Evolutionary conservation across 2,888 invertebrate species (phyloP).

Genomic region (Plemyria rubiginata): DNA sequence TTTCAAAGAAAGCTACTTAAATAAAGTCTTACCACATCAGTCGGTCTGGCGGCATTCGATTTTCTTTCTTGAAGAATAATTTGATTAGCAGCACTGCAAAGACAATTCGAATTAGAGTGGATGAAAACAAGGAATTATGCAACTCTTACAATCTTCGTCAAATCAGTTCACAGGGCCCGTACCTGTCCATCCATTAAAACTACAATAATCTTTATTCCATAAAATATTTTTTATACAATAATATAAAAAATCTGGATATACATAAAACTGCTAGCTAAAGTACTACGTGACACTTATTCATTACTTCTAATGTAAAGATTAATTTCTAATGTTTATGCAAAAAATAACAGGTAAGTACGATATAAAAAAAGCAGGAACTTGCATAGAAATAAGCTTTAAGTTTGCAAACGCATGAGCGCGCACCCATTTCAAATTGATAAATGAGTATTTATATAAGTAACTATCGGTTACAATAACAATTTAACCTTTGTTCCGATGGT

Average conservation of each 20-base stretch:
- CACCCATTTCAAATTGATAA: background rate
- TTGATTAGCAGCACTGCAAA: conserved; percentile 92
- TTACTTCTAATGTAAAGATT: background rate
- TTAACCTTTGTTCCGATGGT: no score
- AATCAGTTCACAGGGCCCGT: no score
- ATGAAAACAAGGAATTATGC: conserved; percentile 26
- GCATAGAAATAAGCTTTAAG: background rate
- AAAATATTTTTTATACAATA: conserved; percentile 11
- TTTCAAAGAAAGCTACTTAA: background rate
- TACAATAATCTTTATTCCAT: conserved; percentile 19
- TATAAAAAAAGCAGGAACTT: background rate
- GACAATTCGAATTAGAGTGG: background rate
- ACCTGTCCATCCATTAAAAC: no score
- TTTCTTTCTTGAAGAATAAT: conserved; percentile 88
- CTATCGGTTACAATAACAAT: background rate
- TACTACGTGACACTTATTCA: background rate
- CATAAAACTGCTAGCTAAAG: conserved; percentile 3
- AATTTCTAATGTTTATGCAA: background rate
- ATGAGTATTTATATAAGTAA: background rate
- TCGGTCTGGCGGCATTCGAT: conserved; percentile 55
- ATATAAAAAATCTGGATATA: background rate
- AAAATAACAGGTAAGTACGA: no score
- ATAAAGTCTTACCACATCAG: conserved; percentile 66
- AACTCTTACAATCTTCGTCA: no score
- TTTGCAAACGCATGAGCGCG: no score